Percentiles rank a stretch among this genome's conserved stretches.
phyloP scores from a whole-genome alignment of 64 coral and sea anemone species.

The Trachythela sp. region DNA sequence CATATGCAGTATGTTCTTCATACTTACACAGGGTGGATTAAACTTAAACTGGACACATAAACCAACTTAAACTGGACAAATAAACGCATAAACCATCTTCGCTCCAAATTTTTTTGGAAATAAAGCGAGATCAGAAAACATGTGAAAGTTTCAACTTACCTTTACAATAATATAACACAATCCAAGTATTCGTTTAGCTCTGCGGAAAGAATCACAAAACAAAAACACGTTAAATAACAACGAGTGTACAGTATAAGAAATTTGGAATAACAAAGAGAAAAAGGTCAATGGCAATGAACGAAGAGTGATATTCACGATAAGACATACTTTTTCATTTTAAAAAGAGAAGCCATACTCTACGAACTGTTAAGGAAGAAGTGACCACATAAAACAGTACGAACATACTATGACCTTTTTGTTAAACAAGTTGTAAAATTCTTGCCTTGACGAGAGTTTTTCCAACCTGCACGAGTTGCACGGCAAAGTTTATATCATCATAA shows the following conservation, averaged over 20 bases:
- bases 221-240: too few species aligned
- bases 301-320: neutral
- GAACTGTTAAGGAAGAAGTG: conserved; percentile 7
- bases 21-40: too few species aligned
- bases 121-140: neutral
- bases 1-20: conserved; percentile 2
- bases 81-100: too few species aligned
- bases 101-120: too few species aligned
- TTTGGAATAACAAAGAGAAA: neutral
- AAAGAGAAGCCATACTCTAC: conserved; percentile 43
- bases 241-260: too few species aligned
- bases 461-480: too few species aligned
- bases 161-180: conserved; percentile 76
- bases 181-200: conserved; percentile 68
- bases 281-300: neutral
- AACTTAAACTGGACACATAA: too few species aligned
- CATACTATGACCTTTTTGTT: neutral
- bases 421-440: too few species aligned
- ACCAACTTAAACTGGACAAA: too few species aligned
- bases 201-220: neutral
- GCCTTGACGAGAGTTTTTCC: too few species aligned
- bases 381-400: neutral
- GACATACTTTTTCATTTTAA: conserved; percentile 34
- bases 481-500: neutral
- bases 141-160: conserved; percentile 19